These are phyloP conservation scores for Zenarchopterus dispar DNA, from an alignment of 2,797 vertebrate species.

Conservation along the genomic window DNA sequence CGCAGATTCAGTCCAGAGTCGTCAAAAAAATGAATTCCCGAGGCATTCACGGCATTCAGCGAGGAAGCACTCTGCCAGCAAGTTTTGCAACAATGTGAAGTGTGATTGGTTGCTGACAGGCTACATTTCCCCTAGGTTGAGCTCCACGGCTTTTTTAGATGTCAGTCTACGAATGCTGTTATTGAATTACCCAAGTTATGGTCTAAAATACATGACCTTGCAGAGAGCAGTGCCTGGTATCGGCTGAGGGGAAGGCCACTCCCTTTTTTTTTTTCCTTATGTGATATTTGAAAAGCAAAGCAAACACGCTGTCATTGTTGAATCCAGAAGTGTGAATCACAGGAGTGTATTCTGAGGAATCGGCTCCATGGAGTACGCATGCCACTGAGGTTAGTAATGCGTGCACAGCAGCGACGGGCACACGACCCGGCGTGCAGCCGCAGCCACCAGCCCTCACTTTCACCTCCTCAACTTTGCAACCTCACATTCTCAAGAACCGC, in stretches of 20 bases:
- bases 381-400: slow-evolving; percentile 40
- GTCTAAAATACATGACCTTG: slow-evolving; percentile 61
- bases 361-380: slow-evolving; percentile 25
- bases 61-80: slow-evolving; percentile 52
- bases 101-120: slow-evolving; percentile 70
- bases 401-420: slow-evolving; percentile 40
- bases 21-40: slow-evolving; percentile 64
- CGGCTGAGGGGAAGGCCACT: slow-evolving; percentile 35
- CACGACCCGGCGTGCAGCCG: slow-evolving; percentile 27
- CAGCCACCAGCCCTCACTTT: slow-evolving; percentile 55
- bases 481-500: slow-evolving; percentile 37
- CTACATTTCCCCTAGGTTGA: slow-evolving; percentile 68
- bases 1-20: slow-evolving; percentile 62
- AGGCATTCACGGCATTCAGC: slow-evolving; percentile 43
- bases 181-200: slow-evolving; percentile 69
- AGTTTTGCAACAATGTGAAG: slow-evolving; percentile 64
- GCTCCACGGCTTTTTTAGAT: slow-evolving; percentile 54
- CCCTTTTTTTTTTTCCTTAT: slow-evolving; percentile 34
- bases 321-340: slow-evolving; percentile 43
- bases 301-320: slow-evolving; percentile 44
- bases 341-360: slow-evolving; percentile 33
- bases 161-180: slow-evolving; percentile 55
- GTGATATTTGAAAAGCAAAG: slow-evolving; percentile 49
- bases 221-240: slow-evolving; percentile 38
- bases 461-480: slow-evolving; percentile 59